Evolutionary conservation across 2,113 vertebrate species (phyloP).

Genomic region (Lycocorax pyrrhopterus): DNA sequence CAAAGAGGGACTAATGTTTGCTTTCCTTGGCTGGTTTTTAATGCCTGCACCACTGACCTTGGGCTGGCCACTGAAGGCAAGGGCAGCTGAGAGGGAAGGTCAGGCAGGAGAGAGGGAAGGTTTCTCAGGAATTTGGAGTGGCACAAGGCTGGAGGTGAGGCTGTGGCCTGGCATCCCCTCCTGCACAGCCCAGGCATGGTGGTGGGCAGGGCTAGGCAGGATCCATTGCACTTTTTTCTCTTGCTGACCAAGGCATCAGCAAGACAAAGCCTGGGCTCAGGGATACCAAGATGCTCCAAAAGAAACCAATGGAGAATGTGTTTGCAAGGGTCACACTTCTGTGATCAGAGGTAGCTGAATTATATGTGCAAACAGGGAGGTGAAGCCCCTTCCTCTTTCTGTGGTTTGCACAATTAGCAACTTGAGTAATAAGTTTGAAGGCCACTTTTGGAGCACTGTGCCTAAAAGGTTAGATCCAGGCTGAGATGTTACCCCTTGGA

Average conservation of each 20-base stretch:
- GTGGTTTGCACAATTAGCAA: background rate
- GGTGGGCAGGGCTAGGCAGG: background rate
- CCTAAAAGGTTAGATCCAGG: background rate
- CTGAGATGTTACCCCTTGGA: background rate
- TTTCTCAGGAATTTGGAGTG: slow-evolving; percentile 50
- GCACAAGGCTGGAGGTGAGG: background rate
- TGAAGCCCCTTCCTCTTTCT: background rate
- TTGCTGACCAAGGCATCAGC: background rate
- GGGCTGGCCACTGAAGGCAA: slow-evolving; percentile 78
- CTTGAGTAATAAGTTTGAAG: background rate
- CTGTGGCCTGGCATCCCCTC: background rate
- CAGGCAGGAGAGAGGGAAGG: slow-evolving; percentile 71
- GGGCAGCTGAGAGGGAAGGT: slow-evolving; percentile 77
- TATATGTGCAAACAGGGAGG: background rate
- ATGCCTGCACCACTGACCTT: slow-evolving; percentile 83
- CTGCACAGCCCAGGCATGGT: background rate
- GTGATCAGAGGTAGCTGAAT: background rate
- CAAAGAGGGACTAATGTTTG: slow-evolving; percentile 49
- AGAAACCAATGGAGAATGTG: background rate
- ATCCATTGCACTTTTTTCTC: background rate
- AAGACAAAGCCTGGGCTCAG: background rate
- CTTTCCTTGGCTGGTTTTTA: slow-evolving; percentile 58
- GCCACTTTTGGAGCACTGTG: background rate
- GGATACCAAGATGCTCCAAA: background rate
- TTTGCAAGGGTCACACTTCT: background rate